Conservation (phyloP, 2,113 vertebrate species). For the Pristiophorus japonicus region DNA sequence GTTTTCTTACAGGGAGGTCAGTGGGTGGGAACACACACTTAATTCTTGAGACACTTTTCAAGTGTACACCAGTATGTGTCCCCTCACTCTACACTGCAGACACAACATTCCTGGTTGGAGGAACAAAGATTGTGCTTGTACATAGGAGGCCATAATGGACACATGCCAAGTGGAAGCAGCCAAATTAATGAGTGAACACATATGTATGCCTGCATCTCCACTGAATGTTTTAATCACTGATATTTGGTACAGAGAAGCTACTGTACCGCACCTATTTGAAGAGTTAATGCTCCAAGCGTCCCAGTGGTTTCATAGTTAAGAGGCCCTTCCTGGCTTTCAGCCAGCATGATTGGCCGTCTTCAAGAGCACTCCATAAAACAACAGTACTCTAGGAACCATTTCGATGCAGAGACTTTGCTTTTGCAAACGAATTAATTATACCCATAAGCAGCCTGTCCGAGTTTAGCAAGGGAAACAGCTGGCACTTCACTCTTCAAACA, state of each 20-base stretch:
- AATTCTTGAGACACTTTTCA: not conserved
- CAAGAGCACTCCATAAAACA: slow-evolving; percentile 31
- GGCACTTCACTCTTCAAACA: not conserved
- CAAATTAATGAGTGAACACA: not conserved
- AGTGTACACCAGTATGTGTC: not conserved
- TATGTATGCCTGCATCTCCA: not conserved
- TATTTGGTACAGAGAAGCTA: not conserved
- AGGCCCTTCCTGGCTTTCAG: slow-evolving; percentile 16
- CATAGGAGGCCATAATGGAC: not conserved
- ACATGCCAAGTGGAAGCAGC: not conserved
- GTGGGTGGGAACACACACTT: not conserved
- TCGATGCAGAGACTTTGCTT: slow-evolving; percentile 2
- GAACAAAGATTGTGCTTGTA: not conserved
- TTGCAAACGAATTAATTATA: slow-evolving; percentile 33
- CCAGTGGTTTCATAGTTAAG: slow-evolving; percentile 2
- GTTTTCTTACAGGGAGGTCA: not conserved
- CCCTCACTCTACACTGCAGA: not conserved
- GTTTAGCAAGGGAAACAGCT: slow-evolving; percentile 26
- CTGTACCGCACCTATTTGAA: not conserved
- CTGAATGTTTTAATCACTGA: not conserved
- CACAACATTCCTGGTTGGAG: not conserved
- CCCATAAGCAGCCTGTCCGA: slow-evolving; percentile 22
- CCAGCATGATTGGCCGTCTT: not conserved
- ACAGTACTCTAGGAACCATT: slow-evolving; percentile 24
- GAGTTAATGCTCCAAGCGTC: slow-evolving; percentile 10